A percentile compares a stretch with the other conserved stretches of the same genome.
phyloP scores from a whole-genome alignment of 2,113 vertebrate species.

The Solenodon paradoxus region DNA sequence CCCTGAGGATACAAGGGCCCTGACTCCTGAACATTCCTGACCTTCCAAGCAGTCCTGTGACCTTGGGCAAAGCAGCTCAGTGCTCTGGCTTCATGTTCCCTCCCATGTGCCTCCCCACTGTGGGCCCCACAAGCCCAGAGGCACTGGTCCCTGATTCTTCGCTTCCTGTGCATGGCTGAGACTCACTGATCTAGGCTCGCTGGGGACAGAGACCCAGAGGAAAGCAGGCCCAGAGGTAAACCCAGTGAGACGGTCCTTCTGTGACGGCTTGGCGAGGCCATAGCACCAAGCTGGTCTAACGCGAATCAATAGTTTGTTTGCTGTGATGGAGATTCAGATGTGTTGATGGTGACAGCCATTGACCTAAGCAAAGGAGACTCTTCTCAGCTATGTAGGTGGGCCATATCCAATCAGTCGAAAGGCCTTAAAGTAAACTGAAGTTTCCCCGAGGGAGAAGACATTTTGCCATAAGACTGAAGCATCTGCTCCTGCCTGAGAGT shows the following conservation, averaged over 20 bases:
- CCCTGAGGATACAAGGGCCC: background rate
- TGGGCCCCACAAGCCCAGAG: background rate
- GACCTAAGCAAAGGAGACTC: background rate
- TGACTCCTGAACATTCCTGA: background rate
- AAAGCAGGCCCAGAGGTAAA: background rate
- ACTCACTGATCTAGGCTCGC: background rate
- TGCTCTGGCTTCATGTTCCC: background rate
- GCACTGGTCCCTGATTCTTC: background rate
- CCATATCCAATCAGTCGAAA: constrained; percentile 41
- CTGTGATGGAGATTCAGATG: background rate
- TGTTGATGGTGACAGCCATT: background rate
- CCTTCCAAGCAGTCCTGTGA: background rate
- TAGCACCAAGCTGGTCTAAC: background rate
- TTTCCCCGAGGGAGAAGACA: background rate
- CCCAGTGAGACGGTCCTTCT: background rate
- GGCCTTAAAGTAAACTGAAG: background rate
- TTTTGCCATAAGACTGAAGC: background rate
- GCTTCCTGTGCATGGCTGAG: background rate
- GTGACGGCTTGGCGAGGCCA: background rate
- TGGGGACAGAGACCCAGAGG: background rate
- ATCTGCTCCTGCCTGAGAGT: background rate
- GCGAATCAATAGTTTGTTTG: background rate
- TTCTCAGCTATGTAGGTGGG: constrained; percentile 3
- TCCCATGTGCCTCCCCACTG: background rate
- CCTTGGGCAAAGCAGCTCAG: background rate